Evolutionary conservation across 1,140 invertebrate genomes (phyloP), one percentile per base, ranked within the genome.

Genomic region (Camponotus pennsylvanicus): DNA sequence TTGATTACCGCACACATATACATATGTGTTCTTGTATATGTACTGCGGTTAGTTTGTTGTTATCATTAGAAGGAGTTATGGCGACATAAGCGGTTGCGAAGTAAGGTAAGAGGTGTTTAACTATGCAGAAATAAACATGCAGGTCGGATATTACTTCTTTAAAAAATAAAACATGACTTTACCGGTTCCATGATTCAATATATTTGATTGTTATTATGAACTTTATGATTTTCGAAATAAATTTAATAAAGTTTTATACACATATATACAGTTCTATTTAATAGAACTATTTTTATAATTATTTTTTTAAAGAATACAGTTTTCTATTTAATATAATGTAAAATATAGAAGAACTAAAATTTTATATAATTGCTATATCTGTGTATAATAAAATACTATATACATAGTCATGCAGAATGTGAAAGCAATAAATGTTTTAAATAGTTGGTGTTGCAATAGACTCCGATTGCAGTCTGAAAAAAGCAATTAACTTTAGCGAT

Each of bases 401-500:
- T 52, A 52, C 18, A 52, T 49, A 27, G 55, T 40, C 7, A 13
- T 69, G 9, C 0, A n/a, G 18, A 2, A 18, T 21, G 15, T 71
- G 78, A 71, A 71, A 71, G 52, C 11, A 82, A 6, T 82, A 73
- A 71, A 61, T 67, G 18, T n/a, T 70, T 71, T n/a, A 80, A 80
- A 67, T 73, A 82, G 77, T 55, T 80, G 45, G 18, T 55, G 42
- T 21, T 13, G 18, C 37, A 32, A 21, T 82, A 45, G 18, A 80
- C 78, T 80, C 21, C 1, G 66, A 70, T 70, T 27, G 63, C 45
- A 45, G 9, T 67, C n/a, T 40, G 55, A 63, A 73, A 82, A 82
- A 82, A 45, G 79, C 79, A 73, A 82, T 82, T 82, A 82, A 82
- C 79, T 45, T 52, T 18, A 45, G 69, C 49, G 78, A 80, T 57